Percentiles rank a stretch among this genome's conserved stretches.
Evolutionary conservation across 2,888 invertebrate species (phyloP).

Genomic region (Pyrochroa serraticornis): DNA sequence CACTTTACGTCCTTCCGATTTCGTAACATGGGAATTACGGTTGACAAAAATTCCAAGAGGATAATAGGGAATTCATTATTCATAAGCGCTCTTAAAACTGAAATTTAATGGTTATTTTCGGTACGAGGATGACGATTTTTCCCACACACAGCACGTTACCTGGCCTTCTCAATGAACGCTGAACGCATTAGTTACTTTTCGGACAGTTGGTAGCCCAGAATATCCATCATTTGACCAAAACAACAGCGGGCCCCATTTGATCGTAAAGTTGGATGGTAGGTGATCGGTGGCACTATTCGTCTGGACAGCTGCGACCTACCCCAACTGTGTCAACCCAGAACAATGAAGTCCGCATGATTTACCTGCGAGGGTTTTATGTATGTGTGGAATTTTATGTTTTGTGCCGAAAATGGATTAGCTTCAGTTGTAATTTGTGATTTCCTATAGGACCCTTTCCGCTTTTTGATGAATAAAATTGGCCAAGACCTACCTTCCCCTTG

Average conservation of each 20-base stretch:
- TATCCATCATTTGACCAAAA: constrained; percentile 56
- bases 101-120: constrained; percentile 8
- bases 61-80: constrained; percentile 6
- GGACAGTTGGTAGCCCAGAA: constrained; percentile 54
- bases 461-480: too few species aligned
- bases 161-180: constrained; percentile 44
- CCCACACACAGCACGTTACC: constrained; percentile 40
- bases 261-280: constrained; percentile 21
- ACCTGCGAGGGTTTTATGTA: constrained; percentile 39
- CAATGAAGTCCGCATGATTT: constrained; percentile 48
- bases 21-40: too few species aligned
- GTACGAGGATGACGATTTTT: constrained; percentile 26
- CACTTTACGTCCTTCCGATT: too few species aligned
- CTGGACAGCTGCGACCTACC: constrained; percentile 52
- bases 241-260: constrained; percentile 43
- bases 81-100: constrained; percentile 2
- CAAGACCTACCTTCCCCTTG: constrained; percentile 8
- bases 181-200: constrained; percentile 52
- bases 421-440: constrained; percentile 42
- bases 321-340: constrained; percentile 51
- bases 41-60: too few species aligned
- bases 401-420: constrained; percentile 39
- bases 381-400: constrained; percentile 35
- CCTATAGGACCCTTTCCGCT: constrained; percentile 5
- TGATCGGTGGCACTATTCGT: constrained; percentile 21